phyloP scores from a whole-genome alignment of 1,140 invertebrate genomes.

The Glomeris maerens region DNA sequence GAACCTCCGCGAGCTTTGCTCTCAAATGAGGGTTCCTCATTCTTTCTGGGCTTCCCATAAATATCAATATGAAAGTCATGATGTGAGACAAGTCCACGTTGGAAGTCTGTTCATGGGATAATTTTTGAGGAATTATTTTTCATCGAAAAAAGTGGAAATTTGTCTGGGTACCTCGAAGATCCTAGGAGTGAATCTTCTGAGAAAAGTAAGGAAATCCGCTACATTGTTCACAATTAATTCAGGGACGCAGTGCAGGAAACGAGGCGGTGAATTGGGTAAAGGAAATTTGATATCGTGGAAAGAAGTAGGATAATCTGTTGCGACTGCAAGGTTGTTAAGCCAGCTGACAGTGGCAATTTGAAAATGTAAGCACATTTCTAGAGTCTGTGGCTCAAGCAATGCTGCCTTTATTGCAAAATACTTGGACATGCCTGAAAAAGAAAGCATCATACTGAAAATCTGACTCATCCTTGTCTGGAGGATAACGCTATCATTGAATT shows the following conservation, averaged over 20 bases:
- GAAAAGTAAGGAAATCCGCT: slow-evolving; percentile 57
- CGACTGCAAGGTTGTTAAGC: slow-evolving; percentile 59
- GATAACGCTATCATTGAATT: too few relatives aligned
- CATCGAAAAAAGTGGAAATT: not conserved
- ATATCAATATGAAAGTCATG: slow-evolving; percentile 49
- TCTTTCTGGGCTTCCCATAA: slow-evolving; percentile 57
- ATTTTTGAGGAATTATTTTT: not conserved
- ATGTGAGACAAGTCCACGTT: slow-evolving; percentile 45
- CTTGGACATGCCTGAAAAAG: slow-evolving; percentile 44
- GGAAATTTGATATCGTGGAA: slow-evolving; percentile 47
- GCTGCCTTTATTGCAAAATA: slow-evolving; percentile 42
- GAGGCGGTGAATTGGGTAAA: slow-evolving; percentile 42
- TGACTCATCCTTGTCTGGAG: too few relatives aligned
- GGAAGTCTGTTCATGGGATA: not conserved
- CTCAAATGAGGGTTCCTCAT: slow-evolving; percentile 86
- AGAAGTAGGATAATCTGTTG: slow-evolving; percentile 21
- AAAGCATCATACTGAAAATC: too few relatives aligned
- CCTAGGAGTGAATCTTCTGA: slow-evolving; percentile 46
- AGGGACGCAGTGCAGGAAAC: slow-evolving; percentile 57
- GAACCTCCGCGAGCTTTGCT: slow-evolving; percentile 71
- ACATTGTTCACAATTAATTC: slow-evolving; percentile 84
- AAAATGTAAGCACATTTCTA: slow-evolving; percentile 54
- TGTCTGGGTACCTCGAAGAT: slow-evolving; percentile 37
- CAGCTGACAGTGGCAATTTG: slow-evolving; percentile 66
- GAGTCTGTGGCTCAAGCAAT: slow-evolving; percentile 51